Evolutionary conservation across 2,113 vertebrate genomes (phyloP).

Genomic region (Thunnus maccoyii): DNA sequence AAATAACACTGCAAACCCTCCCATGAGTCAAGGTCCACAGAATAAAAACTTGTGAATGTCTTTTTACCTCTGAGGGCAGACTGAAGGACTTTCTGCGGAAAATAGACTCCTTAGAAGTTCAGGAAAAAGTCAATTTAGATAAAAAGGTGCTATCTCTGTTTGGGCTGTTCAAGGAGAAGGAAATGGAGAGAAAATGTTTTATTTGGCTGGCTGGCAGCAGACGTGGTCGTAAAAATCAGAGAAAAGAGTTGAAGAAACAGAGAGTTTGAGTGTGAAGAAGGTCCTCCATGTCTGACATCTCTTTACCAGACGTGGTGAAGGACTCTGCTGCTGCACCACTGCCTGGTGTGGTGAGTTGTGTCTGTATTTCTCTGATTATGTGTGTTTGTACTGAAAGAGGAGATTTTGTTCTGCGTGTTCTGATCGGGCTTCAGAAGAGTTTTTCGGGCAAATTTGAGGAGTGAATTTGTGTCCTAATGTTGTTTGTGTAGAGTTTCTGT

Average conservation of each 20-base stretch:
- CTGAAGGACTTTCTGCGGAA: conserved; percentile 18
- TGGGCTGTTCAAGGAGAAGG: conserved; percentile 52
- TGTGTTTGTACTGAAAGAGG: conserved; percentile 14
- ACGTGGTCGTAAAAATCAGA: conserved; percentile 35
- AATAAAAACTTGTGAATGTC: conserved; percentile 43
- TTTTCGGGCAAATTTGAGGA: no score
- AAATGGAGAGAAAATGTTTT: conserved; percentile 61
- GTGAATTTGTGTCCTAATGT: no score
- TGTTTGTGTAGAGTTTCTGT: not conserved
- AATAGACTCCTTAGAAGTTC: conserved; percentile 55
- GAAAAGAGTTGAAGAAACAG: conserved; percentile 1
- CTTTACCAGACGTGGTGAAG: conserved; percentile 57
- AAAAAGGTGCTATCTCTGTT: conserved; percentile 44
- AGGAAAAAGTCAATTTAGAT: conserved; percentile 83
- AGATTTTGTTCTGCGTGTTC: not conserved
- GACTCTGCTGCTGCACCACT: not conserved
- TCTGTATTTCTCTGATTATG: conserved; percentile 3
- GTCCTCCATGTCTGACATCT: conserved; percentile 31
- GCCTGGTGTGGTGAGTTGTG: conserved; percentile 70
- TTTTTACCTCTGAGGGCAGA: not conserved
- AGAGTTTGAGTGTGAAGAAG: not conserved
- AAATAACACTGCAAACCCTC: conserved; percentile 25
- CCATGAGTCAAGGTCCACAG: conserved; percentile 68
- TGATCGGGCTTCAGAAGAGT: not conserved
- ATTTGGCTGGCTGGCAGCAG: conserved; percentile 29